Evolutionary conservation across 2,888 invertebrate species (phyloP), one percentile per base, ranked within the genome.

Genomic region (Noctua janthina): DNA sequence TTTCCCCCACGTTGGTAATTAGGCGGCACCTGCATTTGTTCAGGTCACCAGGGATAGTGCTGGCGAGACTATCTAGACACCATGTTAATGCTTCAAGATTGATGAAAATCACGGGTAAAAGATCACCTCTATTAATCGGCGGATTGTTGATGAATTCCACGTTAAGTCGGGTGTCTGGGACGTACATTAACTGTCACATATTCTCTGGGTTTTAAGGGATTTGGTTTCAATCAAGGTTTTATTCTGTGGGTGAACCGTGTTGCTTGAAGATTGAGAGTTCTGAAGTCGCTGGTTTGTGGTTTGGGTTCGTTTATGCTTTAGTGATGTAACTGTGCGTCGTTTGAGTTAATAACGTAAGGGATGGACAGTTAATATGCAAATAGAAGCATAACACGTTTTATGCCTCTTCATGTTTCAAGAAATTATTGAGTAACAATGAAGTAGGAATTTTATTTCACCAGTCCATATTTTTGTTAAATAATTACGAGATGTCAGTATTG

Each of bases 21-120:
- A 96, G 94, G 92, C 91, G 91, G 92, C 94, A 95, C 96, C 95
- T 96, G 96, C 95, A 96, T 96, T 96, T 95, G 94, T 95, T 94
- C 93, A 94, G 95, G 95, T 94, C 94, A 94, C 92, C 89, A 90
- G 92, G 94, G 94, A 93, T 95, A 95, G 93, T 93, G 90, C 89
- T 71, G 88, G 91, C 89, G 94, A 94, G 94, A 93, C 92, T 95
- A 96, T 96, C 96, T 95, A 94, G 95, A 94, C 94, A 91, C 91
- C 90, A 89, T 93, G 94, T 92, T 96, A 96, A 96, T 95, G 93
- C 95, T 87, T 43, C 86, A 93, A 94, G 96, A 96, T 96, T 95
- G 95, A 96, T 96, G 94, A 91, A 92, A 91, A 90, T 91, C 90
- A 80, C 69, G 81, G 81, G 76, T 87, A 86, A 89, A 89, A 88